Percentiles rank a stretch among this genome's conserved stretches.
These are phyloP conservation scores for Poecilia latipinna DNA, from an alignment of 2,113 vertebrate genomes.

Conservation along the genomic window DNA sequence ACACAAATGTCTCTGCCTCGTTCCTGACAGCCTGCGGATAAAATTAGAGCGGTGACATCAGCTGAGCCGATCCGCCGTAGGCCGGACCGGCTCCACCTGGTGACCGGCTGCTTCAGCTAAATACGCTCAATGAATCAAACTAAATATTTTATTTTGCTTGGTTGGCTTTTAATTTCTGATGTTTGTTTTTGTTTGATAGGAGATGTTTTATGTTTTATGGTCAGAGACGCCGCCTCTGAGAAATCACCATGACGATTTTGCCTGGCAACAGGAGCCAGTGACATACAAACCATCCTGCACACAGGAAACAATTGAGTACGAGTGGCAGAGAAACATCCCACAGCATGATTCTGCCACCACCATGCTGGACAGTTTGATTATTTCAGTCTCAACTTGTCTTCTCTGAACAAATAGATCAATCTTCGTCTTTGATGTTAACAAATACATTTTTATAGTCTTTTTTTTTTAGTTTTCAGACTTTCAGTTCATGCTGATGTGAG, in stretches of 20 bases:
- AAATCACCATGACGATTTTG: background rate
- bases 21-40: slow-evolving; percentile 11
- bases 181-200: background rate
- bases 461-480: too few relatives aligned
- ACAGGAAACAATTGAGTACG: background rate
- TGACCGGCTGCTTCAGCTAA: too few relatives aligned
- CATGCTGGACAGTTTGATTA: too few relatives aligned
- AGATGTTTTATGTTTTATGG: background rate
- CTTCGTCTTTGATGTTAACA: too few relatives aligned
- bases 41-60: slow-evolving; percentile 51
- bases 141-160: background rate
- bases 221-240: background rate
- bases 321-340: too few relatives aligned
- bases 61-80: slow-evolving; percentile 17
- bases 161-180: background rate
- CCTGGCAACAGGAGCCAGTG: background rate
- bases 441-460: too few relatives aligned
- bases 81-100: slow-evolving; percentile 2
- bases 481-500: too few relatives aligned
- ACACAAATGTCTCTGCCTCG: slow-evolving; percentile 11
- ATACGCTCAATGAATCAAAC: background rate
- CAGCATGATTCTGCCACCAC: too few relatives aligned
- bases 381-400: too few relatives aligned
- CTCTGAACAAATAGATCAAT: too few relatives aligned
- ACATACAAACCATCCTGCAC: background rate